phyloP scores from a whole-genome alignment of 37 sponge, comb jelly and placozoan genomes.

The Halisarca cf. caerulea region DNA sequence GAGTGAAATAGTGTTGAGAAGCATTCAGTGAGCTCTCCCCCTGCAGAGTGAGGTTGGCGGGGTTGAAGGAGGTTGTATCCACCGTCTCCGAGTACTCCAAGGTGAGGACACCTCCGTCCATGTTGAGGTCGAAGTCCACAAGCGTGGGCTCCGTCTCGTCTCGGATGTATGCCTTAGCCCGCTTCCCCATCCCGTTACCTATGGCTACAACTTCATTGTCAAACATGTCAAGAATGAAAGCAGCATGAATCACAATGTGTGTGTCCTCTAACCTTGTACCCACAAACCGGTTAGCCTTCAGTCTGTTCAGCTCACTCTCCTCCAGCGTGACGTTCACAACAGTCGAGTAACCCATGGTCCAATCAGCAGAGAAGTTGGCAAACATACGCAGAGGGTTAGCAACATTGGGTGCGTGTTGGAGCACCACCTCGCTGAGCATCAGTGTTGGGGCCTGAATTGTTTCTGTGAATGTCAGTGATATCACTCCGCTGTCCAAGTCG shows the following conservation, averaged over 20 bases:
- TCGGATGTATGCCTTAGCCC: conserved; percentile 27
- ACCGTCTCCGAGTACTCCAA: conserved; percentile 86
- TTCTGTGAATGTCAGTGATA: conserved; percentile 80
- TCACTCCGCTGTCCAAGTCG: conserved; percentile 62
- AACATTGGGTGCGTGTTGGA: conserved; percentile 50
- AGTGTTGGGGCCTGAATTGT: conserved; percentile 73
- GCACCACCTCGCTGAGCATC: conserved; percentile 24
- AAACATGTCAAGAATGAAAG: conserved; percentile 62
- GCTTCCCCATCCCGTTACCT: conserved; percentile 27
- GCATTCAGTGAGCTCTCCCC: conserved; percentile 14
- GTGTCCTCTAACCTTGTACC: conserved; percentile 60
- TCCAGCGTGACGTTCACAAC: conserved; percentile 53
- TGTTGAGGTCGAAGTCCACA: conserved; percentile 61
- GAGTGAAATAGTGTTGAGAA: conserved; percentile 17
- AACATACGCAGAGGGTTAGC: conserved; percentile 27
- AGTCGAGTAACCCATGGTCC: conserved; percentile 29
- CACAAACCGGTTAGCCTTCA: conserved; percentile 66
- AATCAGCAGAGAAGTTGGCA: conserved; percentile 19
- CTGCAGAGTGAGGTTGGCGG: conserved; percentile 73
- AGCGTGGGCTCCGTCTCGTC: conserved; percentile 72
- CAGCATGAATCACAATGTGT: conserved; percentile 42
- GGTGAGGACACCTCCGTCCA: conserved; percentile 64
- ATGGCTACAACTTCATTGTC: conserved; percentile 54
- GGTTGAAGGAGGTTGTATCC: conserved; percentile 55
- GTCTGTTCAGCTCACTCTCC: conserved; percentile 53